Evolutionary conservation across 2,113 vertebrate genomes (phyloP), one percentile per base, ranked within the genome.

Genomic region (Aythya baeri): DNA sequence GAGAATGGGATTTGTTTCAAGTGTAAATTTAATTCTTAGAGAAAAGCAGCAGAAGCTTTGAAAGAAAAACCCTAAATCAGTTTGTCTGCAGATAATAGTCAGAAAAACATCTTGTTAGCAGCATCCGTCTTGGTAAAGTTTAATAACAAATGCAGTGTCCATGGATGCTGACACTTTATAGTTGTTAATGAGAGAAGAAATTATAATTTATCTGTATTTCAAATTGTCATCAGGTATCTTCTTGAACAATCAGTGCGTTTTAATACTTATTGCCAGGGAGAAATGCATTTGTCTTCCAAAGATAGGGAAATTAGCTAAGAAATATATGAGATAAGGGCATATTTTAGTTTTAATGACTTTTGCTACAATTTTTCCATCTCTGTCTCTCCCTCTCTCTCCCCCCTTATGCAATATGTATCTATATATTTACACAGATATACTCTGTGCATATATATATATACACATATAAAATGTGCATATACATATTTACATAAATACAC

Each of bases 161-260:
- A 58, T 38, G 76, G 44, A 93, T 83, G 41, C 44, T 83, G 89
- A 67, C 79, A 92, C 27, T 96, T 92, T 54, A 68, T 49, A 83
- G 57, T 75, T 49, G 55, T 65, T 91, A 97, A 88, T 76, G 88
- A 94, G 75, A 66, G 81, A 95, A 95, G 46, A 93, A 89, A 88
- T 79, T 84, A 94, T 90, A 93, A 95, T 75, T 92, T 94, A 87
- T 93, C 18, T 93, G 27, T 70, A 52, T 91, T 75, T 96, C 83
- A 86, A 83, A 93, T 95, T 77, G 91, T 77, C 79, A 62, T 86
- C 71, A 78, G 85, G 49, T 68, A 63, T 91, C 83, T 89, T 93
- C 70, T 74, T 91, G 25, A 94, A 91, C 2, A 3, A 92, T 88
- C 57, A 94, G 80, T 67, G 23, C 22, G 68, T 95, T 97, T 88